These are phyloP conservation scores for Ctenochaetus hawaiiensis DNA, from an alignment of 2,797 vertebrate genomes.

Conservation along the genomic window DNA sequence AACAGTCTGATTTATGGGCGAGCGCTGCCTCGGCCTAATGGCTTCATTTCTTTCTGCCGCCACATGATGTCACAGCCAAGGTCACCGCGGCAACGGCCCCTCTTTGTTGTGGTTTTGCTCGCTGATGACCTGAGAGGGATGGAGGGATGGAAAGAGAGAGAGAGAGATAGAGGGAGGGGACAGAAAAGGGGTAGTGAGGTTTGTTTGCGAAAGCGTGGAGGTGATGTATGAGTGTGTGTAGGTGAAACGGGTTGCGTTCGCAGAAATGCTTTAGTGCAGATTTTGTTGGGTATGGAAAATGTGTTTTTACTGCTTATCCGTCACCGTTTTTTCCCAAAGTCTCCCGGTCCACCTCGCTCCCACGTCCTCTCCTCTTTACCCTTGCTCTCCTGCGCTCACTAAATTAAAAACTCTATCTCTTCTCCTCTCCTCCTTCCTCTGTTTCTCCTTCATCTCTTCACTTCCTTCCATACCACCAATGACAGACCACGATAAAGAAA, in stretches of 20 bases:
- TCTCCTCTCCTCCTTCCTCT: slow-evolving; percentile 74
- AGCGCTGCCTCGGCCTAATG: slow-evolving; percentile 98
- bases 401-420: slow-evolving; percentile 92
- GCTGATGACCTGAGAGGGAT: slow-evolving; percentile 94
- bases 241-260: slow-evolving; percentile 67
- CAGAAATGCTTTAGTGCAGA: slow-evolving; percentile 73
- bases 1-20: slow-evolving; percentile 99
- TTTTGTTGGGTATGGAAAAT: slow-evolving; percentile 72
- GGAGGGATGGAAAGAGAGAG: slow-evolving; percentile 73
- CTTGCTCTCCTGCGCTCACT: slow-evolving; percentile 73
- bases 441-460: slow-evolving; percentile 81
- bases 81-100: slow-evolving; percentile 95
- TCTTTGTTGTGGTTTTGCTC: slow-evolving; percentile 96
- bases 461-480: slow-evolving; percentile 84
- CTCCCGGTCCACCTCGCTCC: slow-evolving; percentile 19
- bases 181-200: slow-evolving; percentile 63
- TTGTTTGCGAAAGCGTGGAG: slow-evolving; percentile 72
- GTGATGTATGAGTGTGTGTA: slow-evolving; percentile 70
- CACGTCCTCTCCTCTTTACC: slow-evolving; percentile 40
- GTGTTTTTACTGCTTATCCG: slow-evolving; percentile 70
- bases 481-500: slow-evolving; percentile 80
- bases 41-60: slow-evolving; percentile 99
- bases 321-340: slow-evolving; percentile 57
- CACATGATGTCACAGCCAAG: slow-evolving; percentile 99
- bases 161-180: slow-evolving; percentile 50